Evolutionary conservation across 2,113 vertebrate species (phyloP).

Genomic region (Pedetes capensis): DNA sequence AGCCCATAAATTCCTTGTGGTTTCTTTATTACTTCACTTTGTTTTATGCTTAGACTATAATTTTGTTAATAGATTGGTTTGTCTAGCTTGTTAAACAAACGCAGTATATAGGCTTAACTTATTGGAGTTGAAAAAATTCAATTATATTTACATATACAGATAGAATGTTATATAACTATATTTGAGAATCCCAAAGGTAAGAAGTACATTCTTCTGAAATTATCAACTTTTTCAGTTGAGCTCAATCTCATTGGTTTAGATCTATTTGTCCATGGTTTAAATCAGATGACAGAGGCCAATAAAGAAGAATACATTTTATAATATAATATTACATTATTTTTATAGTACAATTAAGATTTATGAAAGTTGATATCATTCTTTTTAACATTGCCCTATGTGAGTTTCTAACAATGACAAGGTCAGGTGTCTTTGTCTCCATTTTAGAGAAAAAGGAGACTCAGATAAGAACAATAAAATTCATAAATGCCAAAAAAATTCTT

Average conservation of each 20-base stretch:
- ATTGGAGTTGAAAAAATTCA: neutral
- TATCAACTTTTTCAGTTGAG: neutral
- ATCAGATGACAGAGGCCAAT: neutral
- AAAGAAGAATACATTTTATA: neutral
- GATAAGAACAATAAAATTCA: slow-evolving; percentile 15
- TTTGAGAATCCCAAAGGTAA: neutral
- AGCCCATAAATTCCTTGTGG: neutral
- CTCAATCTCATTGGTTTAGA: neutral
- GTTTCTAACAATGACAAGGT: neutral
- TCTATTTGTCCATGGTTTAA: neutral
- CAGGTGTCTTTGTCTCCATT: neutral
- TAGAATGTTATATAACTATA: neutral
- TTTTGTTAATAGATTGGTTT: neutral
- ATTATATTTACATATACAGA: neutral
- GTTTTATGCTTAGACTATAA: neutral
- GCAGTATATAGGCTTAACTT: neutral
- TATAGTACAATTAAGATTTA: neutral
- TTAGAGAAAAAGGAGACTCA: slow-evolving; percentile 14
- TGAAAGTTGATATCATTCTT: neutral
- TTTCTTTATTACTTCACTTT: neutral
- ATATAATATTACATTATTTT: neutral
- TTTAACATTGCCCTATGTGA: neutral
- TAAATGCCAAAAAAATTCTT: neutral
- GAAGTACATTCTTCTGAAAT: neutral
- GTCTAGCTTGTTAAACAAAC: neutral